Evolutionary conservation across 2,113 vertebrate genomes (phyloP).

Genomic region (Chaetops frenatus): DNA sequence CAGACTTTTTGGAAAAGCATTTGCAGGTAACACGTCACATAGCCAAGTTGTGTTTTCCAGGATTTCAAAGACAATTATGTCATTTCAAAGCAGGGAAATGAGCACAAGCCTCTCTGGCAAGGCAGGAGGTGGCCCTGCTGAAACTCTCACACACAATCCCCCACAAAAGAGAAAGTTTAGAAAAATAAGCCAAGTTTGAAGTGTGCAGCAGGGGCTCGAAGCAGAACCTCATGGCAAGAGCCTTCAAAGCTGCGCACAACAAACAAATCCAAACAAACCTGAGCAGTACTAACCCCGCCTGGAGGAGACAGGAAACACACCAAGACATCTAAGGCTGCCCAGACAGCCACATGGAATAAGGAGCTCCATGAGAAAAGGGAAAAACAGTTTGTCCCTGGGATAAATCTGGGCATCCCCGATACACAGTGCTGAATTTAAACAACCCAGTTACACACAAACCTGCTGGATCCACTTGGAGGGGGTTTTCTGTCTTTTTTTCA

Average conservation of each 20-base stretch:
- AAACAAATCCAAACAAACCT: not conserved
- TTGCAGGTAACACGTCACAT: not conserved
- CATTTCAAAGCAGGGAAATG: conserved; percentile 39
- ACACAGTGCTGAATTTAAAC: not conserved
- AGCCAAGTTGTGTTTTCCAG: not conserved
- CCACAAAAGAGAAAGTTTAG: conserved; percentile 2
- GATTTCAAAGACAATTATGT: not conserved
- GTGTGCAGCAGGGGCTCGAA: not conserved
- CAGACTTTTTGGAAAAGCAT: not conserved
- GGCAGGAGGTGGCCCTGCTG: not conserved
- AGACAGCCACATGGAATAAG: not conserved
- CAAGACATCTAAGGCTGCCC: not conserved
- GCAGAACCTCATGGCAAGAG: not conserved
- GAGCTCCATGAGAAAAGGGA: not conserved
- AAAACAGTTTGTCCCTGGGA: not conserved
- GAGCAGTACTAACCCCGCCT: not conserved
- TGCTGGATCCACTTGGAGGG: not conserved
- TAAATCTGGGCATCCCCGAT: not conserved
- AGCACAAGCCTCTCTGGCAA: not conserved
- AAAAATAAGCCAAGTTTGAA: conserved; percentile 42
- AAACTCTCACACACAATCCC: not conserved
- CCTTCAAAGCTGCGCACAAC: conserved; percentile 31
- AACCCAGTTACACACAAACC: not conserved
- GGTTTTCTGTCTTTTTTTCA: too few relatives aligned
- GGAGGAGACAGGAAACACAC: not conserved